Conservation (phyloP, 2,113 vertebrate genomes). For the Gadus macrocephalus region DNA sequence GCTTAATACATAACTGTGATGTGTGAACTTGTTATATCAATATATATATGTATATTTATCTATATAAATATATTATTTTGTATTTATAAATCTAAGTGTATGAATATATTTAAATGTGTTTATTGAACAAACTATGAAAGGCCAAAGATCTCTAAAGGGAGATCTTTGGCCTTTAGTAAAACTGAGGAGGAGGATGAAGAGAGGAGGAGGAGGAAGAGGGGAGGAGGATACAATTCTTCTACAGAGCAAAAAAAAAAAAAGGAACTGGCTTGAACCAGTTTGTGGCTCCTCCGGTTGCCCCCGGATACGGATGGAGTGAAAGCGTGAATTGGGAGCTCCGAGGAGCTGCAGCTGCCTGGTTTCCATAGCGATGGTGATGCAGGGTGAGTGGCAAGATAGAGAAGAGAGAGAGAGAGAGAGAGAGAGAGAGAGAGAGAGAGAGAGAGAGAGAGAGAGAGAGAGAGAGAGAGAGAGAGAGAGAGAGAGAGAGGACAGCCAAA, state of each 20-base stretch:
- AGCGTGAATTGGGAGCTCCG: slow-evolving; percentile 68
- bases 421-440: slow-evolving; percentile 37
- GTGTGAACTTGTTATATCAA: not conserved
- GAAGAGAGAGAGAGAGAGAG: slow-evolving; percentile 43
- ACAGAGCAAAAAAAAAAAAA: slow-evolving; percentile 40
- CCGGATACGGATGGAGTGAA: slow-evolving; percentile 78
- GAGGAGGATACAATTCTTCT: slow-evolving; percentile 27
- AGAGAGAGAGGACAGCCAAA: slow-evolving; percentile 1
- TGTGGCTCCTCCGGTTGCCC: slow-evolving; percentile 77
- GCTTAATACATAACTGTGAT: too few relatives aligned
- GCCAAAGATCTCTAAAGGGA: not conserved
- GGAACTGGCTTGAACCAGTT: slow-evolving; percentile 72
- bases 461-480: slow-evolving; percentile 11
- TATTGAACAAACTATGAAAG: not conserved
- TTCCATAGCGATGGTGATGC: slow-evolving; percentile 78
- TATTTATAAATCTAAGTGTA: not conserved
- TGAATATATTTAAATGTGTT: slow-evolving; percentile 1
- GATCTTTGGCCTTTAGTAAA: too few relatives aligned
- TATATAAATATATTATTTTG: not conserved
- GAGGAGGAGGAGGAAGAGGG: not conserved
- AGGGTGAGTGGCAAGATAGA: slow-evolving; percentile 50
- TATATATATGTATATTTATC: not conserved
- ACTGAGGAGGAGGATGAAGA: not conserved
- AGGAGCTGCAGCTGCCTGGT: slow-evolving; percentile 72
- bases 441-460: slow-evolving; percentile 8